phyloP scores from a whole-genome alignment of 35 echinoderm and acorn worm species.

The Heliocidaris tuberculata region DNA sequence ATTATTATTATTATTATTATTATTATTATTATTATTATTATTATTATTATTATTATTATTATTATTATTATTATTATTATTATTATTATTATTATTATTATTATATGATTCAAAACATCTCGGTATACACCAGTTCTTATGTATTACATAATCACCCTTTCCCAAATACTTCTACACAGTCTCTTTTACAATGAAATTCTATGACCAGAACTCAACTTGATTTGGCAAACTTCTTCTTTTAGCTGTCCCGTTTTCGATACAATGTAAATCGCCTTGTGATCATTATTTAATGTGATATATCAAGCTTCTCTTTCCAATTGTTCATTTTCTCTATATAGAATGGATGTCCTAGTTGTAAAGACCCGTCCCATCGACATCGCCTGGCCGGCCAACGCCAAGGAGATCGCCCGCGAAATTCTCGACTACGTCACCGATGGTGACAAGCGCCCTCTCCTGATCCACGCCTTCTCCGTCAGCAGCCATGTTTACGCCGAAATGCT shows the following conservation, averaged over 20 bases:
- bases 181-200: too few relatives aligned
- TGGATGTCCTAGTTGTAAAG: conserved; percentile 60
- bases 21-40: too few relatives aligned
- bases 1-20: too few relatives aligned
- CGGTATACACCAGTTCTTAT: too few relatives aligned
- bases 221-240: too few relatives aligned
- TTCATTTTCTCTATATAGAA: neutral
- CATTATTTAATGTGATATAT: neutral
- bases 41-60: too few relatives aligned
- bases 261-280: neutral
- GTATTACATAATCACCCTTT: neutral
- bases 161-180: too few relatives aligned
- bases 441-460: conserved; percentile 41
- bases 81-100: too few relatives aligned
- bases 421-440: conserved; percentile 48
- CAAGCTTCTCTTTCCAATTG: too few relatives aligned
- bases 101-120: neutral
- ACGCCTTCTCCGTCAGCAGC: conserved; percentile 60
- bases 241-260: neutral
- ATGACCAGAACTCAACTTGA: too few relatives aligned
- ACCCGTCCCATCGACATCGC: conserved; percentile 51
- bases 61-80: too few relatives aligned
- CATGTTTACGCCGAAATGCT: conserved; percentile 66
- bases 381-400: conserved; percentile 55
- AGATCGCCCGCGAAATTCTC: conserved; percentile 51